Evolutionary conservation across 2,888 invertebrate genomes (phyloP), one percentile per base, ranked within the genome.

Genomic region (Anaspis maculata): DNA sequence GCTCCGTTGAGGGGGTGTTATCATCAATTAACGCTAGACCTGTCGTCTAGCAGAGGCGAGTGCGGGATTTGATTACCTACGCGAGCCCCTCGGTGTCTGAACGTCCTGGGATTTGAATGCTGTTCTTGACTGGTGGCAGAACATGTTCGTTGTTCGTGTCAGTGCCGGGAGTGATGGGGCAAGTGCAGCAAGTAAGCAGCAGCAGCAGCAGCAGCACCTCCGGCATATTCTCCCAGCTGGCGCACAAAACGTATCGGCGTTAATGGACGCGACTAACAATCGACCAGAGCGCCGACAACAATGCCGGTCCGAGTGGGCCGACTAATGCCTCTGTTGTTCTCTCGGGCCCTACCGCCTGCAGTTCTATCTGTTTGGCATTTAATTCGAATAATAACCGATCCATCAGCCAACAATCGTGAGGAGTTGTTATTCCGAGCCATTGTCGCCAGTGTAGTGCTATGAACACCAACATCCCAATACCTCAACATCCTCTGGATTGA

Each of bases 211-310:
- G n/a, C n/a, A n/a, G n/a, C n/a, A 11, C 14, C 19, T 6, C 9
- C 5, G 32, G 12, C 13, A 22, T 13, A 22, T 32, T 21, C n/a
- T 30, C 35, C 41, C 46, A 50, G 40, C 38, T 48, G 48, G 45
- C 42, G 33, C 48, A 44, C 47, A 46, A 49, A 50, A 46, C 45
- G 42, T 45, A 42, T 38, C 28, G 35, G 41, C 40, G 41, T 37
- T 46, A 48, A 50, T 50, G 50, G 48, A 48, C 46, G 50, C 40
- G 45, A 40, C 45, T 48, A 45, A 49, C 48, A 49, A 48, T 48
- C 44, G 48, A 47, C 41, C 25, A 27, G 33, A 34, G 32, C n/a
- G n/a, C 27, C 41, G 33, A 37, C 41, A 37, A 46, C 46, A 46
- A 46, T 44, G 36, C 41, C n/a, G 38, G 32, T 37, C 30, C 39